Percentiles rank a stretch among this genome's conserved stretches.
These are phyloP conservation scores for Gymnothorax reevesii DNA, from an alignment of 2,797 vertebrate genomes.

Conservation along the genomic window DNA sequence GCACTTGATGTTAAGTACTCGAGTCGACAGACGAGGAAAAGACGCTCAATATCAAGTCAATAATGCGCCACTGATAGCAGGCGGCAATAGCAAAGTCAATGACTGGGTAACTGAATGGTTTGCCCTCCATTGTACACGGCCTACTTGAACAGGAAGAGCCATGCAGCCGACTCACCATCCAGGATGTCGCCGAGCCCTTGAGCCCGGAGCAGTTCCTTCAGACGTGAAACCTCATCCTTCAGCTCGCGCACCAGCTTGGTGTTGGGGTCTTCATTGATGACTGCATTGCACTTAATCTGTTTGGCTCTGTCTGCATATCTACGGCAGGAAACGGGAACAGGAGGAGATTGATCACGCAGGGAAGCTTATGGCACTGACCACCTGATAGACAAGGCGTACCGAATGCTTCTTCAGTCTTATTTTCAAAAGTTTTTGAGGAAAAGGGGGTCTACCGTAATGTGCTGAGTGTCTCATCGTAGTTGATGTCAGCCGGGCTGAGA, in stretches of 20 bases:
- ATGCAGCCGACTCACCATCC: conserved; percentile 85
- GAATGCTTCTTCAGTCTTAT: not conserved
- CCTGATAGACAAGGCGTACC: not conserved
- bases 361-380: not conserved
- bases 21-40: not conserved
- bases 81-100: not conserved
- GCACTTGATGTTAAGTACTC: not conserved
- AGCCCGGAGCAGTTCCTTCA: conserved; percentile 93
- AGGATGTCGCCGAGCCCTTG: conserved; percentile 97
- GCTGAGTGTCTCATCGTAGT: conserved; percentile 98
- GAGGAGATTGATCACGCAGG: not conserved
- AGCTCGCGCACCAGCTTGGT: conserved; percentile 94
- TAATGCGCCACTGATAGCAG: not conserved
- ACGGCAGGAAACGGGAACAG: conserved; percentile 19
- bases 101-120: not conserved
- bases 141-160: conserved; percentile 13
- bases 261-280: conserved; percentile 98
- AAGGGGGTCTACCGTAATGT: conserved; percentile 84
- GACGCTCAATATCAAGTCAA: not conserved
- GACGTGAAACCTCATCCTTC: conserved; percentile 92
- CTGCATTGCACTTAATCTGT: conserved; percentile 97
- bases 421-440: not conserved
- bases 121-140: not conserved
- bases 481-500: conserved; percentile 97
- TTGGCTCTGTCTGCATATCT: conserved; percentile 97